Conservation (phyloP, 2,113 vertebrate species). For the Labeo rohita region DNA sequence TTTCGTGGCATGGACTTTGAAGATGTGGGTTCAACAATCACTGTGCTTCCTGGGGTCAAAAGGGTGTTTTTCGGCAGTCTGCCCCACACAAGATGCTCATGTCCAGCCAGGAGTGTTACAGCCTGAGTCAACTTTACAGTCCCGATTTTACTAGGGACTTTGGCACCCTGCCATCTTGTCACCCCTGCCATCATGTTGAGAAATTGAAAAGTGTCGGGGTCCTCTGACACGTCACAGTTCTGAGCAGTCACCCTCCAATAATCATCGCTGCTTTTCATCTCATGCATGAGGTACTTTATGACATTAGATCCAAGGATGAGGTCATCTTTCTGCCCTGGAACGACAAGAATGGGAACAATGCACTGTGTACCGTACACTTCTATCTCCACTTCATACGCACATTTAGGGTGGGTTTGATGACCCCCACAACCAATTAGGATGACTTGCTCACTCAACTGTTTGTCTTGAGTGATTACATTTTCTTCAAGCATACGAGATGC, state of each 20-base stretch:
- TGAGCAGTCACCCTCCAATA: neutral
- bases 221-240: neutral
- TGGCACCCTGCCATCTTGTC: neutral
- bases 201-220: neutral
- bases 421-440: constrained; percentile 51
- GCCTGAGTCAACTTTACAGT: constrained; percentile 23
- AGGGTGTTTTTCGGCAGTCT: too few species aligned
- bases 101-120: constrained; percentile 40
- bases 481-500: neutral
- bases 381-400: constrained; percentile 27
- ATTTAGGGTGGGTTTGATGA: constrained; percentile 37
- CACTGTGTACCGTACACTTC: constrained; percentile 32
- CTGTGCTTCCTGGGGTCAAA: too few species aligned
- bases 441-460: constrained; percentile 1
- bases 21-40: constrained; percentile 10
- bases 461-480: neutral
- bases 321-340: constrained; percentile 49
- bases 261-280: constrained; percentile 32
- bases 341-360: constrained; percentile 28
- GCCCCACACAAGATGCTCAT: constrained; percentile 51
- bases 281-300: constrained; percentile 31
- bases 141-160: constrained; percentile 3
- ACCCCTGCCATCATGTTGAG: neutral
- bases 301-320: constrained; percentile 47
- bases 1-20: neutral